Conservation (phyloP, 2,113 vertebrate genomes). For the Tauraco erythrolophus region DNA sequence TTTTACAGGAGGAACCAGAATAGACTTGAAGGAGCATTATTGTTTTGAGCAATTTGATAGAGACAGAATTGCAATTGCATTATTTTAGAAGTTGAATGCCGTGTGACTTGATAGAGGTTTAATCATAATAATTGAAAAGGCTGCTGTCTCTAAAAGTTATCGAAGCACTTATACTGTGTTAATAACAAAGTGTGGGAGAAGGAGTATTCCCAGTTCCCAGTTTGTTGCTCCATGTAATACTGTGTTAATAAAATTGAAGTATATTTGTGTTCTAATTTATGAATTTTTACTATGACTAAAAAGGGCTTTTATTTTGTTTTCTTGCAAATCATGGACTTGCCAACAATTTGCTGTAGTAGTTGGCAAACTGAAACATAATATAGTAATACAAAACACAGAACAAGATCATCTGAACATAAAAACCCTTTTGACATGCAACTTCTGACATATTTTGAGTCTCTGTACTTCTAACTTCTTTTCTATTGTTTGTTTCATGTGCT, state of each 20-base stretch:
- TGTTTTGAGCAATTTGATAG: neutral
- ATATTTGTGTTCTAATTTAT: neutral
- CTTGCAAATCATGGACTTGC: neutral
- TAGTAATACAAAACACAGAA: neutral
- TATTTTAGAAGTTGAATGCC: neutral
- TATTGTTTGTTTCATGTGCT: neutral
- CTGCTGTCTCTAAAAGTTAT: neutral
- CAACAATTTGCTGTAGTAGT: neutral
- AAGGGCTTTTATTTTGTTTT: neutral
- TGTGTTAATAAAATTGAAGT: neutral
- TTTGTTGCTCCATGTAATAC: neutral
- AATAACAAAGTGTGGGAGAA: neutral
- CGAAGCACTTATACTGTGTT: neutral
- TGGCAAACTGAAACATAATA: neutral
- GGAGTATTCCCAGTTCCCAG: neutral
- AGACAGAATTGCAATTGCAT: neutral
- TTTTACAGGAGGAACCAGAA: neutral
- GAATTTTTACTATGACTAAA: neutral
- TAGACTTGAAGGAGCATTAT: neutral
- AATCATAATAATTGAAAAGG: neutral
- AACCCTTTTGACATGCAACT: neutral
- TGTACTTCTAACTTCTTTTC: neutral
- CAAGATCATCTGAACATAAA: neutral
- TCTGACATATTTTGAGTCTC: neutral
- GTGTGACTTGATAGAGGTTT: neutral